These are phyloP conservation scores for Tursiops truncatus DNA, from an alignment of 2,113 vertebrate species.

Conservation along the genomic window DNA sequence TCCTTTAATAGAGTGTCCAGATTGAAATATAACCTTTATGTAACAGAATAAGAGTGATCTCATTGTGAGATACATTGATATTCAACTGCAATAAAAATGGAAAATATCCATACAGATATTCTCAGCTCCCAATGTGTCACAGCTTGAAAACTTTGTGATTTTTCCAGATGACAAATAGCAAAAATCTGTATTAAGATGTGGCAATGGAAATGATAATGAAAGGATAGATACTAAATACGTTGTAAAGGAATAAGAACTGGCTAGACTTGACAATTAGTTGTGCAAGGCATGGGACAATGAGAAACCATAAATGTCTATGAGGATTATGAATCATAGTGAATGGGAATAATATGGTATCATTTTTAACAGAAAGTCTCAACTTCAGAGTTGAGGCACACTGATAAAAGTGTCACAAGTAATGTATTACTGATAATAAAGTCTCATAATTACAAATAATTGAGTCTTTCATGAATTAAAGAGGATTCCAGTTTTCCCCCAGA, in stretches of 20 bases:
- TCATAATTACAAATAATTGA: conserved; percentile 43
- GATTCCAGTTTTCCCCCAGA: not conserved
- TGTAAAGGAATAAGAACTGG: not conserved
- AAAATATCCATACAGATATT: not conserved
- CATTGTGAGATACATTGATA: not conserved
- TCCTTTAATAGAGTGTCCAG: not conserved
- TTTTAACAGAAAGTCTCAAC: conserved; percentile 4
- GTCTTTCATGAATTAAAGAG: conserved; percentile 72
- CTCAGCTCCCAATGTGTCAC: not conserved
- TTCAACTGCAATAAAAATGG: not conserved
- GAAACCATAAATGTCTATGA: not conserved
- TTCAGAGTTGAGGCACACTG: not conserved
- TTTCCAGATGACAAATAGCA: not conserved
- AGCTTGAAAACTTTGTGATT: not conserved
- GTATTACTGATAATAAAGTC: not conserved
- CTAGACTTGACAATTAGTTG: not conserved
- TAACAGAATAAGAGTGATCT: not conserved
- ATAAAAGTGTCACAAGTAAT: conserved; percentile 32
- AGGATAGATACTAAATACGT: not conserved
- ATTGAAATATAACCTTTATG: not conserved
- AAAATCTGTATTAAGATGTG: not conserved
- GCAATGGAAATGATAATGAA: not conserved
- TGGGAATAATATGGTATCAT: not conserved
- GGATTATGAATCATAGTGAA: not conserved
- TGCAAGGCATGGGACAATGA: not conserved